Evolutionary conservation across 2,888 invertebrate genomes (phyloP).

Genomic region (Anodontia alba): DNA sequence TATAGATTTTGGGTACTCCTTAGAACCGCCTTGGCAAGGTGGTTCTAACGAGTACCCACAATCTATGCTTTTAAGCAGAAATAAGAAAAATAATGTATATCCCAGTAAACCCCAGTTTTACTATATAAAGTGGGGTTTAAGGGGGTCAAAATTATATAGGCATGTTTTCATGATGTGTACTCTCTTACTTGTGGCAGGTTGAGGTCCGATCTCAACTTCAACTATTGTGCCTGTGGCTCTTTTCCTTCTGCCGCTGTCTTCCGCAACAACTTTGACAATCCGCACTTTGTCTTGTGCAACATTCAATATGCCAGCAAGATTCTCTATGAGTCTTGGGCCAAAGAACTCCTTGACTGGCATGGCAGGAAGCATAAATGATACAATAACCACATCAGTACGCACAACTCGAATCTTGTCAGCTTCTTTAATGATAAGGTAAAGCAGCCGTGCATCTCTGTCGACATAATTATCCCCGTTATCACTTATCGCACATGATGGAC

Average conservation of each 20-base stretch:
- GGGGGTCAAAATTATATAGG: too few relatives aligned
- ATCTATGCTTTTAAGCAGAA: too few relatives aligned
- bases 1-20: too few relatives aligned
- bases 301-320: slow-evolving; percentile 74
- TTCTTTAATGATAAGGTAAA: slow-evolving; percentile 75
- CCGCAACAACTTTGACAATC: slow-evolving; percentile 71
- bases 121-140: too few relatives aligned
- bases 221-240: slow-evolving; percentile 41
- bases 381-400: slow-evolving; percentile 56
- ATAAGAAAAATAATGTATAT: too few relatives aligned
- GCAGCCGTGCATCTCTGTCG: slow-evolving; percentile 64
- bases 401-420: slow-evolving; percentile 10
- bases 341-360: slow-evolving; percentile 79
- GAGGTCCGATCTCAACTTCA: background rate
- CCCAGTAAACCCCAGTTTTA: too few relatives aligned
- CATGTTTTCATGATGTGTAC: too few relatives aligned
- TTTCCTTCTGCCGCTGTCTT: slow-evolving; percentile 39
- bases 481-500: background rate
- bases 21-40: too few relatives aligned
- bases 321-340: slow-evolving; percentile 73
- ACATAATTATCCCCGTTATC: slow-evolving; percentile 75
- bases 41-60: too few relatives aligned
- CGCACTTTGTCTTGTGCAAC: slow-evolving; percentile 72
- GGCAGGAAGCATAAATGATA: slow-evolving; percentile 66
- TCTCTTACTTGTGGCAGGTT: background rate